These are phyloP conservation scores for Pseudoips prasinana DNA, from an alignment of 2,888 invertebrate genomes.

Conservation along the genomic window DNA sequence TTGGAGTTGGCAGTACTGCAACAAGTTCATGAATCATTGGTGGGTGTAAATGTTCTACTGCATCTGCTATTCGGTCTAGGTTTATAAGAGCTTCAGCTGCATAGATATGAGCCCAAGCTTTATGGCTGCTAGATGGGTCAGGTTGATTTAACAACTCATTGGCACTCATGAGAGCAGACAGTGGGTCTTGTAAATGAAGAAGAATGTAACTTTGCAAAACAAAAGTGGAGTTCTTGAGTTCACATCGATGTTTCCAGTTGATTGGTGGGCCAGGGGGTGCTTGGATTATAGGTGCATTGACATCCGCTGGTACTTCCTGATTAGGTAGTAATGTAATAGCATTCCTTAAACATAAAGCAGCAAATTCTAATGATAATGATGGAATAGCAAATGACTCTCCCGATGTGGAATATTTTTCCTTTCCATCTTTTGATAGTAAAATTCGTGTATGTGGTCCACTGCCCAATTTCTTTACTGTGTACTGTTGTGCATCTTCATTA, in stretches of 20 bases:
- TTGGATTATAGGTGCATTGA: slow-evolving; percentile 56
- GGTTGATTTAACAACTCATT: slow-evolving; percentile 87
- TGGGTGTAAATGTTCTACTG: slow-evolving; percentile 91
- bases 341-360: slow-evolving; percentile 92
- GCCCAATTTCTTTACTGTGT: slow-evolving; percentile 69
- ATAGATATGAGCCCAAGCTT: slow-evolving; percentile 93
- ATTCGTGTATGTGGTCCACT: slow-evolving; percentile 71
- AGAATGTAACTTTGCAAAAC: slow-evolving; percentile 92
- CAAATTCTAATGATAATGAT: slow-evolving; percentile 94
- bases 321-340: slow-evolving; percentile 87
- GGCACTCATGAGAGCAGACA: slow-evolving; percentile 89
- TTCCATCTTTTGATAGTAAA: slow-evolving; percentile 60
- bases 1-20: slow-evolving; percentile 64
- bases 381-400: slow-evolving; percentile 93
- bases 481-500: slow-evolving; percentile 74
- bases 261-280: slow-evolving; percentile 85
- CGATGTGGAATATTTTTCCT: slow-evolving; percentile 67
- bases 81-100: slow-evolving; percentile 93
- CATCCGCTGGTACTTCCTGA: slow-evolving; percentile 66
- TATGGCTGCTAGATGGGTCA: slow-evolving; percentile 77
- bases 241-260: slow-evolving; percentile 82
- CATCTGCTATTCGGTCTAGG: slow-evolving; percentile 91
- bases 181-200: slow-evolving; percentile 91
- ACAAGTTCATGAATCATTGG: slow-evolving; percentile 84
- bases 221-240: slow-evolving; percentile 85